Evolutionary conservation across 2,888 invertebrate genomes (phyloP).

Genomic region (Tineola bisselliella): DNA sequence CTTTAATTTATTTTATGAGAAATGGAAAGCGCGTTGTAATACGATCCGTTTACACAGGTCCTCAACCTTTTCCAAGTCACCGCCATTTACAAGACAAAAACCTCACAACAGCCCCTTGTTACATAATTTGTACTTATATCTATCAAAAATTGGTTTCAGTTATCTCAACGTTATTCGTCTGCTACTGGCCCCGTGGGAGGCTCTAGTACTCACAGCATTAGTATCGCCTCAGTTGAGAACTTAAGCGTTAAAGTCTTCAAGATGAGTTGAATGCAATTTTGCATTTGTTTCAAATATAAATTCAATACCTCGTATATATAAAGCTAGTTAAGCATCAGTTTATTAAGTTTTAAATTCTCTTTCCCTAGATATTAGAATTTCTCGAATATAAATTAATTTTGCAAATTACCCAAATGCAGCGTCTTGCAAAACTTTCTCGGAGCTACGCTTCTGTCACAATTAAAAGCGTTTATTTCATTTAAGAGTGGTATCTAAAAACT

Average conservation of each 20-base stretch:
- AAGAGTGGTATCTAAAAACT: background rate
- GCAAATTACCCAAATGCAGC: conserved; percentile 22
- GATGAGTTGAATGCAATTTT: background rate
- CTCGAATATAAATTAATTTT: conserved; percentile 13
- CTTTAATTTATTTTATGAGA: background rate
- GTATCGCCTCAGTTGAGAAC: background rate
- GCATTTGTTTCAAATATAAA: background rate
- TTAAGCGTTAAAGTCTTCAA: background rate
- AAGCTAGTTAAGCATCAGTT: conserved; percentile 4
- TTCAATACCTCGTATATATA: conserved; percentile 2
- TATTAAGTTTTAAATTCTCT: conserved; percentile 13
- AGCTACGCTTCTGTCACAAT: conserved; percentile 19
- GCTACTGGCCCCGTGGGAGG: no score
- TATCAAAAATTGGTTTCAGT: no score
- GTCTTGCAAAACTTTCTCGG: conserved; percentile 18
- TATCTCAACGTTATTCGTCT: no score
- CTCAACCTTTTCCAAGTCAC: no score
- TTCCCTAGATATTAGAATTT: conserved; percentile 8
- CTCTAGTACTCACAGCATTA: background rate
- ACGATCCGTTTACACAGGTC: no score
- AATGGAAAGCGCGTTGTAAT: background rate
- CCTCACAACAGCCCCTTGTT: no score
- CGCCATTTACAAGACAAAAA: no score
- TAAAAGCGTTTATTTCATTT: conserved; percentile 15
- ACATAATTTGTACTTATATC: no score